Percentiles rank a stretch among this genome's conserved stretches.
Conservation (phyloP, 2,888 invertebrate species). For the Diarsia rubi region DNA sequence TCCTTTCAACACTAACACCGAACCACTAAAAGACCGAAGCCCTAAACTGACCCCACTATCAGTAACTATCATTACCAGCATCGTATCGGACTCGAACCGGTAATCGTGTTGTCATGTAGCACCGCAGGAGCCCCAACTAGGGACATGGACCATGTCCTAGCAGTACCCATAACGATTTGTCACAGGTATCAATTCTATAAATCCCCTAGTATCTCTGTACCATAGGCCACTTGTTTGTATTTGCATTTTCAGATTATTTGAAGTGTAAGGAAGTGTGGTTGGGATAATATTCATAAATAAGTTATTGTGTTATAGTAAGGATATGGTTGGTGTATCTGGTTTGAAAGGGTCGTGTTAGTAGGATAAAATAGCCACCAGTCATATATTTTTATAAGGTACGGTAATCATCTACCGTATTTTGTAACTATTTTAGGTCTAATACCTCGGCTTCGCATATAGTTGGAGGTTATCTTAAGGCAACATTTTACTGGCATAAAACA, state of each 20-base stretch:
- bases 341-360: constrained; percentile 11
- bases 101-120: constrained; percentile 84
- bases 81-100: constrained; percentile 66
- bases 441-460: not conserved
- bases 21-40: not conserved
- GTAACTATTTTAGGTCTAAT: not conserved
- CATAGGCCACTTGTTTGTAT: constrained; percentile 52
- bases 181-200: constrained; percentile 75
- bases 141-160: constrained; percentile 75
- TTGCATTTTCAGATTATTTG: constrained; percentile 55
- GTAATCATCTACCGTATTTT: constrained; percentile 3
- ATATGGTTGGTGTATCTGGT: not conserved
- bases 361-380: not conserved
- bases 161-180: constrained; percentile 80
- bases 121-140: constrained; percentile 79
- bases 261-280: constrained; percentile 43
- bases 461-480: too few species aligned
- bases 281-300: constrained; percentile 40
- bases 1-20: not conserved
- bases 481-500: not conserved
- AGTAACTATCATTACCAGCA: constrained; percentile 48
- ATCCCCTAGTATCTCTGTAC: constrained; percentile 57
- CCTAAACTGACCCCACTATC: constrained; percentile 41
- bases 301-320: constrained; percentile 36
- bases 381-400: not conserved